Percentiles rank a stretch among this genome's conserved stretches.
These are phyloP conservation scores for Cephus sareptanus DNA, from an alignment of 2,888 invertebrate species.

Conservation along the genomic window DNA sequence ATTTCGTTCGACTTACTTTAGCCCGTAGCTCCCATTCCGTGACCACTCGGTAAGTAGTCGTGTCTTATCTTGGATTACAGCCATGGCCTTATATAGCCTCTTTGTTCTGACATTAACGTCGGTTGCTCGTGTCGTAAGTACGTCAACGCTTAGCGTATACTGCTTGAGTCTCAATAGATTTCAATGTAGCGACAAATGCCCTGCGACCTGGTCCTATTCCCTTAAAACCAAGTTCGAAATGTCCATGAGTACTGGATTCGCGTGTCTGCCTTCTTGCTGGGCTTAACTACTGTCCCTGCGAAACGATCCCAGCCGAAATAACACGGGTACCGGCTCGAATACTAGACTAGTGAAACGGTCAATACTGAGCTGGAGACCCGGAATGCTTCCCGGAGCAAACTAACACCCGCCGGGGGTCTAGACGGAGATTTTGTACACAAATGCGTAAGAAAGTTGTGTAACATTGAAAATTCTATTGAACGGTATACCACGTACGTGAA, in stretches of 20 bases:
- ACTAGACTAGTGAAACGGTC: background rate
- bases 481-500: background rate
- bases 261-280: background rate
- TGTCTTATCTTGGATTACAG: background rate
- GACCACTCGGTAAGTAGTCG: background rate
- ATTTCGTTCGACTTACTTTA: background rate
- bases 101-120: background rate
- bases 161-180: background rate
- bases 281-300: background rate
- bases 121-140: background rate
- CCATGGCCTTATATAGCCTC: background rate
- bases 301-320: background rate
- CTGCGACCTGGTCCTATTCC: too few relatives aligned
- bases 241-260: background rate
- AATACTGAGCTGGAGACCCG: background rate
- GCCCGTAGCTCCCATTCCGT: background rate
- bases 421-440: background rate
- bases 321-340: background rate
- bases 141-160: background rate
- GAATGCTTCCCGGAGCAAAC: background rate
- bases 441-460: background rate
- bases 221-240: background rate
- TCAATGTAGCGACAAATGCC: background rate
- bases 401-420: background rate
- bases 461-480: background rate